phyloP scores from a whole-genome alignment of 1,140 invertebrate genomes.

The Physella acuta region DNA sequence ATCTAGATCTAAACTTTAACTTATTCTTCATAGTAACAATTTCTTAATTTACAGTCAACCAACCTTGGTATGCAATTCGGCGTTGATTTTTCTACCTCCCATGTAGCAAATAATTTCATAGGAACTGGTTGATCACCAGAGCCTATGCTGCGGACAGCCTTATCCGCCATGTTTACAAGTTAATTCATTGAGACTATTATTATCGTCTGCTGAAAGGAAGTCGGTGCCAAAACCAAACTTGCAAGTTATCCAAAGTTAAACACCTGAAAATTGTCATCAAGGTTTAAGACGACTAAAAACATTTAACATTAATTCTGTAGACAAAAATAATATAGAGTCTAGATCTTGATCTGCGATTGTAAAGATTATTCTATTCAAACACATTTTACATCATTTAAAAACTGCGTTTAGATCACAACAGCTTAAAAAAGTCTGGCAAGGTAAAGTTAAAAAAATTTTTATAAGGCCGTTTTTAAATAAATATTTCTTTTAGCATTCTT shows the following conservation, averaged over 20 bases:
- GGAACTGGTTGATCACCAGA: slow-evolving; percentile 77
- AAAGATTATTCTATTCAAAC: too few species aligned
- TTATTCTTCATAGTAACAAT: too few species aligned
- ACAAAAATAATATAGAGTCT: too few species aligned
- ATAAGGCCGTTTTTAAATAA: too few species aligned
- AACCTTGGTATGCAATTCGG: slow-evolving; percentile 96
- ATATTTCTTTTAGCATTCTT: too few species aligned
- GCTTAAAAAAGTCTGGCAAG: too few species aligned
- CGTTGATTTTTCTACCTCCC: slow-evolving; percentile 95
- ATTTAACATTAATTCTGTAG: neutral
- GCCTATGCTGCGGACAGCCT: slow-evolving; percentile 44
- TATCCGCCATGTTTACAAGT: slow-evolving; percentile 52
- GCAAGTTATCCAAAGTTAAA: neutral
- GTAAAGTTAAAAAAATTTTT: too few species aligned
- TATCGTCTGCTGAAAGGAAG: neutral
- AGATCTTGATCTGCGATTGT: too few species aligned
- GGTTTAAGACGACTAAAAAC: neutral
- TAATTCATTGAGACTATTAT: neutral
- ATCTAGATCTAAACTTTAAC: too few species aligned
- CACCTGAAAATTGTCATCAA: neutral
- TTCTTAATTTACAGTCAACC: too few species aligned
- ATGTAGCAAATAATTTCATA: slow-evolving; percentile 96
- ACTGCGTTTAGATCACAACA: too few species aligned
- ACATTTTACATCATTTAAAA: too few species aligned
- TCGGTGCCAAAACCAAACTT: neutral